phyloP scores from a whole-genome alignment of 2,888 invertebrate genomes.

The Seira musarum region DNA sequence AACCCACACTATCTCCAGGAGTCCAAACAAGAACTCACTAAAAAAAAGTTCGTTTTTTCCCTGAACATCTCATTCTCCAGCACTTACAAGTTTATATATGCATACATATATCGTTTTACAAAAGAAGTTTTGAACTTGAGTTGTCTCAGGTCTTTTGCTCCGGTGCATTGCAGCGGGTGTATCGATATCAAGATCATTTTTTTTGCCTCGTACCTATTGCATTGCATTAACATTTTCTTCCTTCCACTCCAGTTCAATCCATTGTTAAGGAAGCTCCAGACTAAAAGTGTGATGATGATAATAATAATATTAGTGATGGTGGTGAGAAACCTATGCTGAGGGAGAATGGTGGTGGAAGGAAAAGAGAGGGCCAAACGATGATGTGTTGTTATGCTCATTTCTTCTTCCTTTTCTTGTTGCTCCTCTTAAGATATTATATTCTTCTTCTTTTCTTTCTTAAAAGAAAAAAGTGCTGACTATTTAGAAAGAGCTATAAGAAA shows the following conservation, averaged over 20 bases:
- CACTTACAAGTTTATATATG: no score
- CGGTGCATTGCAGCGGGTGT: conserved; percentile 17
- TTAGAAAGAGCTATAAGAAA: background rate
- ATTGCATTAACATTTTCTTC: conserved; percentile 27
- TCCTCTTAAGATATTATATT: no score
- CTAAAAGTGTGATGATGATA: conserved; percentile 30
- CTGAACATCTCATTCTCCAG: conserved; percentile 21
- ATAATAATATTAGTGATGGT: conserved; percentile 23
- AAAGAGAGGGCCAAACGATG: background rate
- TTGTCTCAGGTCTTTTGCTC: conserved; percentile 16
- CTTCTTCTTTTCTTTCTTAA: conserved; percentile 6
- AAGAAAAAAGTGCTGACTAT: conserved; percentile 31
- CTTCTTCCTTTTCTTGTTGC: no score
- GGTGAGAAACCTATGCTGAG: no score
- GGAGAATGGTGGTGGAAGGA: no score
- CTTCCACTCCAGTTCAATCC: no score
- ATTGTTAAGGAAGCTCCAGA: no score
- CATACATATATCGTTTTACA: no score
- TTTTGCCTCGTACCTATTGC: background rate
- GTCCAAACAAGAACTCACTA: no score
- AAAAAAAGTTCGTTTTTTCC: conserved; percentile 12
- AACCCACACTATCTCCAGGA: no score
- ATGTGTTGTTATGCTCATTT: conserved; percentile 20
- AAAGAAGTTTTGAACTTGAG: conserved; percentile 40
- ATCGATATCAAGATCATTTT: conserved; percentile 40